Base-by-base conservation (phyloP, 2,113 vertebrate species). In the Dromas ardeola region DNA sequence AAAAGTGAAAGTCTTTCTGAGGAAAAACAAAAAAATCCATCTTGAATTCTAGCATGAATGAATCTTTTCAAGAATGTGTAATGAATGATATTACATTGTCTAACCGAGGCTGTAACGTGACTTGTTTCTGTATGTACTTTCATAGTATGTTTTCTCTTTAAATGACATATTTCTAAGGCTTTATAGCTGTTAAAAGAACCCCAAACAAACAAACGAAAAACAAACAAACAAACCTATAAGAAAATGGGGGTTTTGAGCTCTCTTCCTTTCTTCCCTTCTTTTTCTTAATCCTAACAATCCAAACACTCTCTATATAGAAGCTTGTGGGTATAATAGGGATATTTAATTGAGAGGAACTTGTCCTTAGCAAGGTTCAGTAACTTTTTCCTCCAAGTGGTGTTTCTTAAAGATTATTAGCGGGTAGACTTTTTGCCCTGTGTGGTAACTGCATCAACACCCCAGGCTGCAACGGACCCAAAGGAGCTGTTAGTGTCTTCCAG, bases 41-140 rank as follows among this genome's bases (percentile, higher is more conserved):
- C 85, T 83, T 93, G 74, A 77, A 93, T 81, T 53, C 52, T 88
- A 72, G 67, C 49, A 86, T 93, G 76, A 83, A 97, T 70, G 36
- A 93, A 94, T 86, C 69, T 92, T 90, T 73, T 94, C 70, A 95
- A 88, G 63, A 79, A 49, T 71, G 23, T 53, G n/a, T 93, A 84
- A 79, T 91, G 70, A 96, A 88, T 38, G 59, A 91, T 87, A 88
- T 94, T 86, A 32, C 40, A 59, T 63, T 79, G 19, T 52, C 82
- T 79, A 82, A 71, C 30, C 43, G 10, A 94, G 38, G 50, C 85
- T 79, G 61, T 58, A 88, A 81, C 13, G 27, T 93, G 79, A 93
- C 84, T 79, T 90, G 72, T 43, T 93, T 95, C 86, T 67, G 90
- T 67, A 93, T 79, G 50, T 29, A 82, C 70, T 58, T 65, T 17